Base-by-base conservation (phyloP, 2,797 vertebrate species). In the Anguilla obscura region DNA sequence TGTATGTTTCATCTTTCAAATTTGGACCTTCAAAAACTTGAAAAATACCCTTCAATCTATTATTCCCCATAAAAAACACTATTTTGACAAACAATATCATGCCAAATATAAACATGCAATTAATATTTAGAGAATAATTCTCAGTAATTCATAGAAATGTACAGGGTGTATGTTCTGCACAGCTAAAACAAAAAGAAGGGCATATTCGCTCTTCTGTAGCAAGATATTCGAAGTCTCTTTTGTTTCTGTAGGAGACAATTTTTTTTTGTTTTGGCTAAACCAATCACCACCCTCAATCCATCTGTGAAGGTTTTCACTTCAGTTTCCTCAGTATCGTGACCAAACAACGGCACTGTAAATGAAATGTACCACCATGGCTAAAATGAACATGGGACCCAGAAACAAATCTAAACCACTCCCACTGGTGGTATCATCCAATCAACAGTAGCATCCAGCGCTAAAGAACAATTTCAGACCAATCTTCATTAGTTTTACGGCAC, bases 201-300 rank as follows among this genome's bases (percentile, higher is more conserved):
- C 16, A 50, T 48, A 24, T 50, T 21, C 7, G n/a, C 18, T n/a
- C 45, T 3, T 12, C 79, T 48, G 79, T n/a, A 82, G 33, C 79
- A 9, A 48, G 21, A 6, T 21, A 3, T 24, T 10, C 10, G 1
- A 21, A 45, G 7, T 6, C 33, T 21, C 40, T n/a, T 27, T 50
- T 50, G 16, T 82, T 82, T 50, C 50, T n/a, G 36, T 24, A n/a
- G 79, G 50, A 14, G 5, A 27, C 8, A 3, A 79, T 45, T 18
- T 63, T 63, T 16, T 16, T 63, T 63, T 79, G 14, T 79, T 79
- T 33, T 74, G 69, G 30, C 40, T 12, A 82, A 82, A 82, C 40
- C 24, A 50, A 82, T 82, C 40, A 50, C 45, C 45, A 45, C 40
- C 79, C 79, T 82, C 79, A 50, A n/a, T 82, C 79, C 79, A 82